Evolutionary conservation across 1,140 invertebrate species (phyloP), one percentile per base, ranked within the genome.

Genomic region (Neocloeon triangulifer): DNA sequence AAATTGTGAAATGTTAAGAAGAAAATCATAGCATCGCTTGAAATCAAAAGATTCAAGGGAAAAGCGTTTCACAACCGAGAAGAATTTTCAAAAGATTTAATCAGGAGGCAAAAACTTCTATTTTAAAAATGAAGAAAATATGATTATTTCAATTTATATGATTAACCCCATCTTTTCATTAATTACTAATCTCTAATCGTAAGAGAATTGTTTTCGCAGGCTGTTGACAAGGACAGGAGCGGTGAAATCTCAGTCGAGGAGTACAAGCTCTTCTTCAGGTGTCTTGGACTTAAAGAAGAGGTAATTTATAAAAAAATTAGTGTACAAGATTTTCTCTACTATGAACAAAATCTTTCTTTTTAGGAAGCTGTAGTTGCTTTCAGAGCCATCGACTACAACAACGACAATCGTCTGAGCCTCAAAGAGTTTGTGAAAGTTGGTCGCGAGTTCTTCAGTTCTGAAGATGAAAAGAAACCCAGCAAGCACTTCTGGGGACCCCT

Each of bases 401-500:
- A 62, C 43, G 74, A 80, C 51, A 75, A 75, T 20, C 69, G 67
- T 51, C 53, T 82, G 19, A 73, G 65, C 21, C 44, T 67, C 12
- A 66, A 78, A 47, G 76, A 82, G 47, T 82, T 82, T 45, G 62
- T 80, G 1, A 69, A 69, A 45, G 53, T 76, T 25, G 77, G 77
- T 8, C 66, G 69, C 35, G 74, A 81, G 30, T 81, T 71, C 51
- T 79, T 81, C 51, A 51, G 73, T 10, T 69, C 68, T 2, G 73
- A 80, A 51, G 71, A 84, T 49, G 64, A 75, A 40, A 61, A 52
- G 2, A 63, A 58, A 41, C 70, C 78, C 22, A 79, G 74, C 42
- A 78, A 75, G 54, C 69, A 77, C 57, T 81, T 84, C 43, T 84
- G 76, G 75, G 78, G 78, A 21, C 77, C 77, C 6, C 50, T 84